Base-by-base conservation (phyloP, 2,888 invertebrate genomes). In the Aleiodes leptofemur region DNA sequence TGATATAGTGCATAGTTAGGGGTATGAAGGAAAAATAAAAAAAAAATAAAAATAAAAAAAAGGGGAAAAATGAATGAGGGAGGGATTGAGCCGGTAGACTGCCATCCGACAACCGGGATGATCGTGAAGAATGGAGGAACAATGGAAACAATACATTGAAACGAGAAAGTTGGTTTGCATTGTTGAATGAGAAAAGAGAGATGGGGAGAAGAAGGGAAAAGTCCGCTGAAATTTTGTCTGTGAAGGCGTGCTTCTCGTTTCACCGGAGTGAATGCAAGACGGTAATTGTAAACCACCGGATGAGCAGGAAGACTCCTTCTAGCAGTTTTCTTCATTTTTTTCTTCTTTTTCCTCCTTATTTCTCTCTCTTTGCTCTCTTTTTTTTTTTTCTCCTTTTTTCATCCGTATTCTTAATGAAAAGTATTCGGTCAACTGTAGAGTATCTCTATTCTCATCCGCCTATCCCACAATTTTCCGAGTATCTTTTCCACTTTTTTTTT, bases 121-220 rank as follows among this genome's bases (percentile, higher is more conserved):
- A 83, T 83, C 82, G 81, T 79, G 78, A 83, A 81, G 82, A 81
- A 80, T 77, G 79, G 79, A 80, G 77, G 83, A 83, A 84, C 84
- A 87, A 87, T 87, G 86, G 86, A 84, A 84, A 87, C 86, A 86
- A 86, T 87, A 86, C 86, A 84, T 84, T 84, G 85, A 86, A 86
- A 87, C 84, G 87, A 86, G 85, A 87, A 86, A 86, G 85, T 86
- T 86, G 86, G 87, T 87, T 86, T 87, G 86, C 86, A 86, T 87
- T 87, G 87, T 87, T 85, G 84, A 83, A 83, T 82, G 84, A 84
- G 82, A 82, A 53, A 16, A 53, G 8, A 53, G n/a, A 23, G 23
- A 23, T 23, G 23, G 23, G 23, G 23, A 23, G 53, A 14, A n/a
- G 16, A 4, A 53, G 53, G 9, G 53, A 53, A 14, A 53, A 53